Evolutionary conservation across 1,140 invertebrate genomes (phyloP), one percentile per base, ranked within the genome.

Genomic region (Magallana angulata): DNA sequence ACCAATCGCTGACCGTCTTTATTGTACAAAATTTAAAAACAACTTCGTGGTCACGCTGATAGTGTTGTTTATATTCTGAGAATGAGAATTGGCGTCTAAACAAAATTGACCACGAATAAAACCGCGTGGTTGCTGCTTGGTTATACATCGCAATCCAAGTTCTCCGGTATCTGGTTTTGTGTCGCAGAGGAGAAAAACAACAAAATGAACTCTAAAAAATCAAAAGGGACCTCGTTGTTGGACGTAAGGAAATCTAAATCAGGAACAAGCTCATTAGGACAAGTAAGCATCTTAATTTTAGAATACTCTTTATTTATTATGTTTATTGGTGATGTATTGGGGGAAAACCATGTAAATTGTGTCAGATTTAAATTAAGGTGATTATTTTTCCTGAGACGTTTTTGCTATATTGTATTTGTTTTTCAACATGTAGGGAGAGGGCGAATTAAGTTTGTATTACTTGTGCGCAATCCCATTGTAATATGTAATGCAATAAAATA

Each of bases 21-120:
- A 64, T 16, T 62, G 81, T 60, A 86, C 88, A 86, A 64, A 86
- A 89, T 89, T 89, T 85, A 89, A 89, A 89, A 80, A 56, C 18
- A 36, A 18, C 24, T 68, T 60, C 24, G 12, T 58, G 30, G 82
- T 84, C 62, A 89, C 57, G 84, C 18, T 59, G 85, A 89, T 85
- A 30, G 68, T 18, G 57, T 81, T 89, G 88, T 89, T 89, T 89
- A 89, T 85, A 82, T 87, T 36, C 56, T 36, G 7, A 62, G 57
- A 84, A 84, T 36, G 81, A 57, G 18, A 57, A 82, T 57, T 57
- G 48, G n/a, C 57, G 81, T 57, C 48, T 57, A 82, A 82, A 82
- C 81, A 82, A 82, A 57, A 18, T 57, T 30, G 57, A 36, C 14
- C 18, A 82, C 12, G 80, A 82, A 57, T 7, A 82, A 82, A 82